Percentiles rank a stretch among this genome's conserved stretches.
These are phyloP conservation scores for Drosophila teissieri DNA, from an alignment of 1,140 invertebrate genomes.

Conservation along the genomic window DNA sequence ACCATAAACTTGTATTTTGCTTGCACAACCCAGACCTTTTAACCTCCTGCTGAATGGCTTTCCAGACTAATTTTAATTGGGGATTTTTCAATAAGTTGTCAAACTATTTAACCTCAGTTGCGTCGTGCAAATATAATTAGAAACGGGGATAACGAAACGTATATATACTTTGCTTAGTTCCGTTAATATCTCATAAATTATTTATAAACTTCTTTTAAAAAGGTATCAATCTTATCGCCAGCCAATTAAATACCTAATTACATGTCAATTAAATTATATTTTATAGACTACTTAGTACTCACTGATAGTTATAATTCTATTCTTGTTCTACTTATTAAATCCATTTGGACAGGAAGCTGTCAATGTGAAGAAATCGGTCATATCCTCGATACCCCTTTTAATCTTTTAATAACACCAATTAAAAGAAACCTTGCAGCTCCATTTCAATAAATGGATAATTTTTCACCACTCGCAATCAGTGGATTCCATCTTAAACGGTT, in stretches of 20 bases:
- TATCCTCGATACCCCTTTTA: not conserved
- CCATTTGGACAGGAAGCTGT: not conserved
- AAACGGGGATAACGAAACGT: not conserved
- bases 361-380: not conserved
- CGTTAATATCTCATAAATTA: constrained; percentile 19
- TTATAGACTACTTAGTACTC: not conserved
- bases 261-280: not conserved
- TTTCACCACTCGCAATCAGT: constrained; percentile 17
- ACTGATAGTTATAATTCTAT: not conserved
- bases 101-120: constrained; percentile 11
- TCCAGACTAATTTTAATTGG: constrained; percentile 1
- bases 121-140: not conserved
- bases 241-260: constrained; percentile 27
- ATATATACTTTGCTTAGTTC: constrained; percentile 3
- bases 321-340: not conserved
- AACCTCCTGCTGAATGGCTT: not conserved
- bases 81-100: not conserved
- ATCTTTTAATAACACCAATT: constrained; percentile 15
- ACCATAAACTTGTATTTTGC: not conserved
- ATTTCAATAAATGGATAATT: constrained; percentile 33
- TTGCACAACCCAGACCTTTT: not conserved
- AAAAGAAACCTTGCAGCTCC: constrained; percentile 8
- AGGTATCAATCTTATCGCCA: constrained; percentile 23
- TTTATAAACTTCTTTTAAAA: constrained; percentile 15
- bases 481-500: constrained; percentile 20